Conservation (phyloP, 1,140 invertebrate species). For the Philaenus spumarius region DNA sequence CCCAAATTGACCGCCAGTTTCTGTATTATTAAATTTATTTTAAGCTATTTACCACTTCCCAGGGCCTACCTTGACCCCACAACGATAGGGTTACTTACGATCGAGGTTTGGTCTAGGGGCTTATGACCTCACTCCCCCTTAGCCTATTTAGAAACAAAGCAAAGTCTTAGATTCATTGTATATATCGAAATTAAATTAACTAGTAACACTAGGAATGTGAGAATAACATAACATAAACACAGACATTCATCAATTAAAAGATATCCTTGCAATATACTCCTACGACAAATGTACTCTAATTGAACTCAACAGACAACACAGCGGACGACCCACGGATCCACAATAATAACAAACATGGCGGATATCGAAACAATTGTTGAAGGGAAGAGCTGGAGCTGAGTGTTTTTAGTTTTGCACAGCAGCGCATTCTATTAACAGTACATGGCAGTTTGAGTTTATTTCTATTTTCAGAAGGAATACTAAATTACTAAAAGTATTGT, state of each 20-base stretch:
- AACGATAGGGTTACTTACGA: constrained; percentile 21
- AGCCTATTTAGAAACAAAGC: constrained; percentile 21
- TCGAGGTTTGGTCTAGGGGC: constrained; percentile 19
- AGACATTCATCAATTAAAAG: too few relatives aligned
- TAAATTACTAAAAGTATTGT: too few relatives aligned
- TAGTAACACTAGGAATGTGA: background rate
- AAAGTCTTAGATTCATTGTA: background rate
- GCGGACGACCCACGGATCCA: constrained; percentile 23
- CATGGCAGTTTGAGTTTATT: too few relatives aligned
- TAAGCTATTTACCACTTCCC: background rate
- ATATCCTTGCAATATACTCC: background rate
- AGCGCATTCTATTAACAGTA: background rate
- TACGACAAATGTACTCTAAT: constrained; percentile 12
- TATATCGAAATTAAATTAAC: background rate
- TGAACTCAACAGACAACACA: constrained; percentile 19
- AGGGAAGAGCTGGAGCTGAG: background rate
- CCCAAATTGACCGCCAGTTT: constrained; percentile 46
- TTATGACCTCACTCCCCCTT: constrained; percentile 25
- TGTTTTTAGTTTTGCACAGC: too few relatives aligned
- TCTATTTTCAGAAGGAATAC: too few relatives aligned
- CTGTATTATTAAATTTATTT: constrained; percentile 34
- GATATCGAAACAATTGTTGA: constrained; percentile 18
- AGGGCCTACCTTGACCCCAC: constrained; percentile 12
- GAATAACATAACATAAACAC: too few relatives aligned
- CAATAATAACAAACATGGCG: constrained; percentile 56